Conservation (phyloP, 2,888 invertebrate species). For the Drosophila setosimentum region DNA sequence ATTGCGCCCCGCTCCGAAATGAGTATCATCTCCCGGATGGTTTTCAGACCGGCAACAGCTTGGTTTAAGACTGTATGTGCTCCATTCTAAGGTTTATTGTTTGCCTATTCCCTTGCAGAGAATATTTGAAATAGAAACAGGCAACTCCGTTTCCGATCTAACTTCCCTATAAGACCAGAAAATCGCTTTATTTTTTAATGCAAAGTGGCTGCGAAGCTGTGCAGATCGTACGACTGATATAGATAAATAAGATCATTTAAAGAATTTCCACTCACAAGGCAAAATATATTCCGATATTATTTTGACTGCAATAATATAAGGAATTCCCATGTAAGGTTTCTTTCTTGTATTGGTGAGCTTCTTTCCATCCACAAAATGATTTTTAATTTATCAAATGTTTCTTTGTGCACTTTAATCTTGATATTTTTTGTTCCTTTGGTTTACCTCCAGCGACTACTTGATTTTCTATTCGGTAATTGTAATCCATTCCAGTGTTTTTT, state of each 20-base stretch:
- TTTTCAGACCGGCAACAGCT: constrained; percentile 90
- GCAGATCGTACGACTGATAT: neutral
- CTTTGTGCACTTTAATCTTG: neutral
- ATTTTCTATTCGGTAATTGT: neutral
- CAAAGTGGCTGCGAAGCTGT: neutral
- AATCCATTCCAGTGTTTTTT: neutral
- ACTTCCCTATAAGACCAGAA: neutral
- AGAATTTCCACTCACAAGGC: neutral
- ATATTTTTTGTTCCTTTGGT: neutral
- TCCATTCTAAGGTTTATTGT: neutral
- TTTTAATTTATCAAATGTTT: neutral
- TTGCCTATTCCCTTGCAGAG: neutral
- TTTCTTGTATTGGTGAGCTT: neutral
- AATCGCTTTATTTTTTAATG: neutral
- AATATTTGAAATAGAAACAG: neutral
- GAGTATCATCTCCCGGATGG: constrained; percentile 87
- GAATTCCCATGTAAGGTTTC: neutral
- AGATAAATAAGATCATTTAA: no score
- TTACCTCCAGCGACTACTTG: neutral
- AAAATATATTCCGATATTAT: neutral
- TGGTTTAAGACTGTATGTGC: constrained; percentile 93
- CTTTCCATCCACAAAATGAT: neutral
- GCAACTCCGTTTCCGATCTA: neutral
- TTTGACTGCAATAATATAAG: neutral
- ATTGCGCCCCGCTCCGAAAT: constrained; percentile 92